Percentiles rank a stretch among this genome's conserved stretches.
Evolutionary conservation across 2,797 vertebrate genomes (phyloP).

Genomic region (Picus viridis): DNA sequence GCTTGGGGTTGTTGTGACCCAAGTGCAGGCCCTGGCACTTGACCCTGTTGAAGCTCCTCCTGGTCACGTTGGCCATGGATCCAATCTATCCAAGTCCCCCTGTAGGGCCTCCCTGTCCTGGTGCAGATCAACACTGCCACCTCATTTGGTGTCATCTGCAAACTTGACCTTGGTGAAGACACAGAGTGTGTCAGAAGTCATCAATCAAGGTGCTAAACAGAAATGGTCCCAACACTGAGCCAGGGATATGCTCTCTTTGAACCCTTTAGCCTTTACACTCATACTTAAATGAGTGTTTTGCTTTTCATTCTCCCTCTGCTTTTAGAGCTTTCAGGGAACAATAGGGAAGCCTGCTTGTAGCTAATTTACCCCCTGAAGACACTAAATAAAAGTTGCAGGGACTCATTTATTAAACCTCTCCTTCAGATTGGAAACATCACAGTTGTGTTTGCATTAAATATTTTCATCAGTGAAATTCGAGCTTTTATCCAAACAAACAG

Average conservation of each 20-base stretch:
- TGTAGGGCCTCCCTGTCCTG: too few relatives aligned
- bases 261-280: background rate
- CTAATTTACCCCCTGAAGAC: constrained; percentile 59
- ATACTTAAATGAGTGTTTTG: constrained; percentile 19
- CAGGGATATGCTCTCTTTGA: background rate
- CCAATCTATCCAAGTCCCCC: too few relatives aligned
- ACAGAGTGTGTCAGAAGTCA: too few relatives aligned
- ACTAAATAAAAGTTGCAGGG: constrained; percentile 22
- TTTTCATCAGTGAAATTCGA: constrained; percentile 16
- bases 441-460: constrained; percentile 17
- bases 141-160: too few relatives aligned
- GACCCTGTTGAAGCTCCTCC: too few relatives aligned
- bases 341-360: constrained; percentile 43
- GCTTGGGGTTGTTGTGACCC: too few relatives aligned
- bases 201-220: too few relatives aligned
- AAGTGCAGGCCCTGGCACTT: too few relatives aligned
- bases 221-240: background rate
- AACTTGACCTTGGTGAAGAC: too few relatives aligned
- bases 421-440: background rate
- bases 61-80: too few relatives aligned
- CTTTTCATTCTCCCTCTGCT: constrained; percentile 29
- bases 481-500: constrained; percentile 26
- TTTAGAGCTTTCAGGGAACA: constrained; percentile 35
- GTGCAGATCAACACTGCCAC: too few relatives aligned
- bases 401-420: constrained; percentile 39